phyloP scores from a whole-genome alignment of 2,797 vertebrate genomes.

The Phrynocephalus vlangalii region DNA sequence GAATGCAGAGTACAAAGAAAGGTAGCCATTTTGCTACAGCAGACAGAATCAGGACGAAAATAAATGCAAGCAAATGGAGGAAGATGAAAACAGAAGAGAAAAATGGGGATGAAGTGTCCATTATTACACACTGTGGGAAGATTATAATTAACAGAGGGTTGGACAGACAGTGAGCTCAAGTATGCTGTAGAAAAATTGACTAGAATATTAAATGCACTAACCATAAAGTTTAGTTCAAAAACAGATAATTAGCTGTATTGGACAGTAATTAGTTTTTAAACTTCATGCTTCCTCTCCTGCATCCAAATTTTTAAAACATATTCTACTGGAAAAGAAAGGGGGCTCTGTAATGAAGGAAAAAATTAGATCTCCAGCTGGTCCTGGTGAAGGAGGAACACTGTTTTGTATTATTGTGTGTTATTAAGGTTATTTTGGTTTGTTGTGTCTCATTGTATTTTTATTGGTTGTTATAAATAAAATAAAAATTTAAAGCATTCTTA shows the following conservation, averaged over 20 bases:
- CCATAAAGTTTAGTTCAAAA: conserved; percentile 53
- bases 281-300: conserved; percentile 35
- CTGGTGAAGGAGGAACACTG: no score
- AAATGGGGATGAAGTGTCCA: background rate
- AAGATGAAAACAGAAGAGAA: conserved; percentile 58
- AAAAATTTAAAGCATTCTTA: background rate
- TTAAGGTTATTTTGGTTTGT: no score
- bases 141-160: background rate
- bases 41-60: conserved; percentile 64
- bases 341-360: no score
- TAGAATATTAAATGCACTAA: conserved; percentile 60
- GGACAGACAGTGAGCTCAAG: conserved; percentile 30
- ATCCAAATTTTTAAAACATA: conserved; percentile 37
- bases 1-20: conserved; percentile 69
- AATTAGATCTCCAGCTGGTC: no score
- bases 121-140: conserved; percentile 20
- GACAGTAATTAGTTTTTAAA: background rate
- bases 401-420: no score
- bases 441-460: no score
- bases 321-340: no score
- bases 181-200: conserved; percentile 33
- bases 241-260: no score
- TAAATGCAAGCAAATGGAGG: conserved; percentile 66
- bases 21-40: conserved; percentile 77
- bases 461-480: no score